Base-by-base conservation (phyloP, 2,113 vertebrate genomes). In the Cinclus cinclus region DNA sequence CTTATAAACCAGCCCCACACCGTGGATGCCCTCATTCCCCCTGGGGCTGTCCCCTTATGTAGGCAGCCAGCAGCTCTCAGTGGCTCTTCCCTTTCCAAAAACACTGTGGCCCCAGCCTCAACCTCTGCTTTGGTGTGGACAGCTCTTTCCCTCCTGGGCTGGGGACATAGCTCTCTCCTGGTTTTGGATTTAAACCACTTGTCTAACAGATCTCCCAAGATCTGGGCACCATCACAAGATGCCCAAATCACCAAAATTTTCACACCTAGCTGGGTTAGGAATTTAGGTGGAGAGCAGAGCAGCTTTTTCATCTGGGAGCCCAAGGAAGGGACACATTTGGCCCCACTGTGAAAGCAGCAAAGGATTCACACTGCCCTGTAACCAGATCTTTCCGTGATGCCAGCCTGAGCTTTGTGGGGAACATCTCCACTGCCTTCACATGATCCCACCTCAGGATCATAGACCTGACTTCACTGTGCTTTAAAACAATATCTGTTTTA, bases 11-110 rank as follows among this genome's bases (percentile, higher is more conserved):
- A 64, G 42, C 22, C 6, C 31, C 28, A 22, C 2, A 2, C 7
- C 1, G 1, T 3, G 9, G 24, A 13, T 1, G 2, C 9, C 21
- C 59, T n/a, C 30, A 2, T 30, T 63, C 9, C 10, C 27, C 23
- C 22, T 4, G 1, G 25, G 4, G 18, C 22, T 90, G 25, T 28
- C 44, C 31, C 23, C 12, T 37, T 11, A 2, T 0, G 0, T 1
- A 39, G 41, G 47, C 4, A 7, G 13, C 49, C 87, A n/a, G 69
- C 2, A 2, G 12, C 10, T 89, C n/a, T 13, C 42, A 3, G 1
- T 1, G 5, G 8, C n/a, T 76, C 52, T 76, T 71, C 44, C 37
- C 37, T 79, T 58, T 50, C 49, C 53, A 64, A 64, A 76, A 49
- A 13, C 11, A 10, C 6, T 23, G 53, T 18, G 33, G 33, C 15